Base-by-base conservation (phyloP, 2,888 invertebrate species). In the Leptinotarsa haldemani region DNA sequence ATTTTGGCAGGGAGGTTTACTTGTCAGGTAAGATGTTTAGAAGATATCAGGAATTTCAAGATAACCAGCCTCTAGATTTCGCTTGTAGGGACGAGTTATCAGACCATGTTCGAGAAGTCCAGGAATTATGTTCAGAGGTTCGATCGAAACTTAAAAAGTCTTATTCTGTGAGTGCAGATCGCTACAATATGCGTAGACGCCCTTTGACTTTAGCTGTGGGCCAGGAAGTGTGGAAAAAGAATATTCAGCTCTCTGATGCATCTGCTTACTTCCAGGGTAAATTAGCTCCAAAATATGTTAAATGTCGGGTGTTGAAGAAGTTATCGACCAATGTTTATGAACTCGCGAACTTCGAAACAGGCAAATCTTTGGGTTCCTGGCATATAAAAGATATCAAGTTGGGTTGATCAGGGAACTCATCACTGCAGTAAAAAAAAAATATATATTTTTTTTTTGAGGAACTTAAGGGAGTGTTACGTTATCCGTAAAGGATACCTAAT, bases 111-210 rank as follows among this genome's bases (percentile, higher is more conserved):
- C 52, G 52, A 40, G 53, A 53, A 3, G 52, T 52, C 13, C 30
- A 53, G 50, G 12, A 67, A 52, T 50, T 67, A 18, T 53, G 53
- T 52, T 30, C 16, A 0, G 18, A 53, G 50, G 67, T 67, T 18
- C 18, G 52, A 53, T 30, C 47, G 7, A 50, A 25, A n/a, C 25
- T 67, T 13, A 53, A 22, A 16, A 67, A 25, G 12, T 50, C 67
- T 16, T 67, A 67, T 52, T 18, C 25, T n/a, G 12, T 30, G 22
- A 50, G 50, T 52, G 67, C 66, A 30, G 40, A 67, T 16, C 30
- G 53, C 30, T 67, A 67, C 30, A 52, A 53, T 52, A n/a, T 67
- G 25, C 67, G 53, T 52, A 67, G 67, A 16, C 25, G 67, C n/a
- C 67, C 30, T 30, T 30, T 53, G 9, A 53, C n/a, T 13, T 30